These are phyloP conservation scores for Orgyia antiqua DNA, from an alignment of 2,888 invertebrate species.

Conservation along the genomic window DNA sequence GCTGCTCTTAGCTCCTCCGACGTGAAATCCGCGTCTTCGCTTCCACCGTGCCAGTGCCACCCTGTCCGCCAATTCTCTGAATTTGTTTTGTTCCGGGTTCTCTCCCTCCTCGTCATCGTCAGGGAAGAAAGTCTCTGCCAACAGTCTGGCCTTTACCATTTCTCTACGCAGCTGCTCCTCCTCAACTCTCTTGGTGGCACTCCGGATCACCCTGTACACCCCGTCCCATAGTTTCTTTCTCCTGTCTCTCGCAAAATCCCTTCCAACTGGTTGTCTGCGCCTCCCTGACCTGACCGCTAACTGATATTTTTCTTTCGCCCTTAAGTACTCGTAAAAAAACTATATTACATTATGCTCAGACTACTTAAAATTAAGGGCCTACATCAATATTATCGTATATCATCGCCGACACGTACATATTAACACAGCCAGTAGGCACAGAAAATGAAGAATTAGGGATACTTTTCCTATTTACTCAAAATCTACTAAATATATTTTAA, in stretches of 20 bases:
- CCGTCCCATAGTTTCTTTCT: conserved; percentile 10
- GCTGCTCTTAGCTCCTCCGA: no score
- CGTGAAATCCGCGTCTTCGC: not conserved
- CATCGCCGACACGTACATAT: no score
- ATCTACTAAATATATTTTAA: no score
- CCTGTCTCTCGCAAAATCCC: conserved; percentile 14
- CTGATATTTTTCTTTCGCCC: conserved; percentile 11
- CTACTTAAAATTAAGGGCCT: no score
- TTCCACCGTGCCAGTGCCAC: not conserved
- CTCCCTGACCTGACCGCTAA: not conserved
- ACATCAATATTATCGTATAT: no score
- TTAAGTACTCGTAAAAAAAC: conserved; percentile 11
- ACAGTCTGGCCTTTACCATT: not conserved
- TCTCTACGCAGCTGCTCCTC: not conserved
- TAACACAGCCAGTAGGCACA: no score
- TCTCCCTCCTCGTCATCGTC: no score
- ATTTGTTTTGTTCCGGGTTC: not conserved
- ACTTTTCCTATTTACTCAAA: no score
- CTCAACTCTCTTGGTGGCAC: not conserved
- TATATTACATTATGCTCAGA: no score
- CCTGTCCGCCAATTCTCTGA: not conserved
- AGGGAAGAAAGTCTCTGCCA: conserved; percentile 5
- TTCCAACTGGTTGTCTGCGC: conserved; percentile 14
- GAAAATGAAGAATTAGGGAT: no score
- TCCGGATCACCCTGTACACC: no score